Evolutionary conservation across 2,113 vertebrate species (phyloP), one percentile per base, ranked within the genome.

Genomic region (Rhagologus leucostigma): DNA sequence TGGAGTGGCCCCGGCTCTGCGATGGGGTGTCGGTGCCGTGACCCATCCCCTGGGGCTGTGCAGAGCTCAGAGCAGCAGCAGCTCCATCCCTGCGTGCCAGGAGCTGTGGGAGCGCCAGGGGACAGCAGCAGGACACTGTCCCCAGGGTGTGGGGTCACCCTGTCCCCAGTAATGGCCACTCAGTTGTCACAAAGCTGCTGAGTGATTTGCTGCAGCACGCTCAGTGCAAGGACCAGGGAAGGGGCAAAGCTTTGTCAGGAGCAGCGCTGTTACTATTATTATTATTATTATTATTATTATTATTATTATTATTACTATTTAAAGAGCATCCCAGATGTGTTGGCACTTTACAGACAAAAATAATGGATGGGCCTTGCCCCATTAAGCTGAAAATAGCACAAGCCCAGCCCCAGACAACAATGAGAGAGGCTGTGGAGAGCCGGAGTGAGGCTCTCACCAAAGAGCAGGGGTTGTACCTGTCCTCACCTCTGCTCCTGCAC

Each of bases 371-470:
- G 65, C 52, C 69, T 83, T 57, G 71, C 10, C 80, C 74, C 12
- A 64, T 46, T 63, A 42, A 70, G 74, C 69, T 96, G 92, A 41
- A 82, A 93, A 89, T 82, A 85, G 84, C 88, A 55, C 37, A 39
- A 63, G 57, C 24, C 17, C 67, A 50, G 67, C 57, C 78, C 83
- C 79, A 83, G 91, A 12, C 26, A 93, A 42, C 86, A 89, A 85
- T 52, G 85, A 49, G n/a, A 7, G 39, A 1, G 30, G 73, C 80
- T 69, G 80, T 5, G 16, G 52, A 33, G 52, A 49, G 75, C 29
- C 0, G 2, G 17, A 68, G 81, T 0, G 8, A 4, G 13, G 83
- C 39, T 5, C 64, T 76, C 3, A 29, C 0, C 0, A 77, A 84
- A 88, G 67, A 59, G 63, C 85, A 64, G 2, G 8, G 89, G 41